Evolutionary conservation across 2,888 invertebrate genomes (phyloP).

Genomic region (Crepidodera aurea): DNA sequence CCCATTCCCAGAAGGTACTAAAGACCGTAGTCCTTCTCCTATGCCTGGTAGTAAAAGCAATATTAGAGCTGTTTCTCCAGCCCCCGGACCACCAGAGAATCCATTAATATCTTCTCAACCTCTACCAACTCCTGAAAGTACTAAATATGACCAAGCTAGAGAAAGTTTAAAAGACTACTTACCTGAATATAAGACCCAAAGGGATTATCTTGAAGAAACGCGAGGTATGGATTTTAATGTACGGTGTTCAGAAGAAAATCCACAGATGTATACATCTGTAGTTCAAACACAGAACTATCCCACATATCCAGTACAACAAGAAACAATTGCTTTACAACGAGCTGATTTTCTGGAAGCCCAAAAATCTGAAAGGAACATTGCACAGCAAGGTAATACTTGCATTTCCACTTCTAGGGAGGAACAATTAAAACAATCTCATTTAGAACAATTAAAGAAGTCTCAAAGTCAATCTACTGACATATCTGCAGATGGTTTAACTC

Average conservation of each 20-base stretch:
- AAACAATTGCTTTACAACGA: constrained; percentile 16
- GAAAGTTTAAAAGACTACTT: constrained; percentile 52
- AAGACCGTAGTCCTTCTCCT: constrained; percentile 56
- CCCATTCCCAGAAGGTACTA: constrained; percentile 63
- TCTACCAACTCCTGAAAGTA: constrained; percentile 50
- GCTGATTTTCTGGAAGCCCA: constrained; percentile 38
- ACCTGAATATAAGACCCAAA: constrained; percentile 53
- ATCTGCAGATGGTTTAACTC: constrained; percentile 58
- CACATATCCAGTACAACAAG: not conserved
- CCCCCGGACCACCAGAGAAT: constrained; percentile 75
- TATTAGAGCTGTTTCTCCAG: constrained; percentile 72
- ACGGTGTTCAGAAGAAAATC: constrained; percentile 17
- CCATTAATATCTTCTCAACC: constrained; percentile 63
- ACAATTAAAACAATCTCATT: constrained; percentile 49
- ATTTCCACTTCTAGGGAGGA: constrained; percentile 51
- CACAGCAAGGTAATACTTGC: constrained; percentile 31
- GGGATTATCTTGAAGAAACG: constrained; percentile 46
- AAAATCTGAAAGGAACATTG: constrained; percentile 34
- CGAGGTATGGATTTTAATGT: constrained; percentile 39
- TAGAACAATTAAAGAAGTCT: constrained; percentile 48
- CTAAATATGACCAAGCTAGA: constrained; percentile 51
- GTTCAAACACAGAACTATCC: constrained; percentile 39
- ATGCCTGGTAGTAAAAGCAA: constrained; percentile 48
- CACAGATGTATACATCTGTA: constrained; percentile 42
- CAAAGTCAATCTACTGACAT: constrained; percentile 48